phyloP scores from a whole-genome alignment of 2,113 vertebrate species.

The cattle (Bos taurus) region ARS-UCD2.0 NC_037337.1:18564001-18564500 shows the following conservation, averaged over 20 bases:
- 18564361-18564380: not conserved
- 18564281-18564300: not conserved
- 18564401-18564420: not conserved
- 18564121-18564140: not conserved
- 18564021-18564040: not conserved
- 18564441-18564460: not conserved
- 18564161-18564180: not conserved
- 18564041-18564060: not conserved
- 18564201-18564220: not conserved
- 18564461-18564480: not conserved
- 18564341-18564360: not conserved
- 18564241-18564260: not conserved
- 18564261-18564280: not conserved
- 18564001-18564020: not conserved
- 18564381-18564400: not conserved
- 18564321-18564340: not conserved
- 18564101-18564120: not conserved
- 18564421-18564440: not conserved
- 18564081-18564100: not conserved
- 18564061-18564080: not conserved
- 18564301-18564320: not conserved
- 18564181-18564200: not conserved
- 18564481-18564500: not conserved
- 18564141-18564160: not conserved
- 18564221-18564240: not conserved